Percentiles rank a stretch among this genome's conserved stretches.
Conservation (phyloP, 2,888 invertebrate species). For the Noctua pronuba region DNA sequence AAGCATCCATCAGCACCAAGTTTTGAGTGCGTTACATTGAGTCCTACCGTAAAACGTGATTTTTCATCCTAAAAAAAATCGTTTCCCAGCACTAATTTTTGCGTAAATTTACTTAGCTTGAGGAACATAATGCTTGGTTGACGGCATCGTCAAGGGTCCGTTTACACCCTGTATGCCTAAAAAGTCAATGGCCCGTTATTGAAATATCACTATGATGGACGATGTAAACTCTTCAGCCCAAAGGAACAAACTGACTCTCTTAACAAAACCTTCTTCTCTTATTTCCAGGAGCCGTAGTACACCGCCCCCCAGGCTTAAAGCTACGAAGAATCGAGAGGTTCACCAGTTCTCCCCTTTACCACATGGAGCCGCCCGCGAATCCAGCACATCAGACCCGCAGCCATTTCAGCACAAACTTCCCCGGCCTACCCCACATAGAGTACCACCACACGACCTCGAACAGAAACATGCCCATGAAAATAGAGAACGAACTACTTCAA, state of each 20-base stretch:
- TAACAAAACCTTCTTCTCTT: conserved; percentile 4
- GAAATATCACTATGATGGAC: no score
- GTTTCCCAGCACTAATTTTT: no score
- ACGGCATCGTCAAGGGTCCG: no score
- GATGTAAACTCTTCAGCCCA: background rate
- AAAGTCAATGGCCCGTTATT: no score
- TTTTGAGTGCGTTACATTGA: no score
- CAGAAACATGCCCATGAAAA: conserved; percentile 92
- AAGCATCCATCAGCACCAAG: no score
- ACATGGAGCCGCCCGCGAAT: conserved; percentile 81
- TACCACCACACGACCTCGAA: conserved; percentile 80
- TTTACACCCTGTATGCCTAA: no score
- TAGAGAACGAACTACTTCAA: conserved; percentile 94
- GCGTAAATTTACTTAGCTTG: no score
- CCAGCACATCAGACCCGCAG: conserved; percentile 80
- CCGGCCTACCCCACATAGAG: conserved; percentile 80
- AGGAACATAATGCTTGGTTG: no score
- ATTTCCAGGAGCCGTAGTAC: conserved; percentile 87
- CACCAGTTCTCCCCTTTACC: conserved; percentile 69
- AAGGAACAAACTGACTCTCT: background rate
- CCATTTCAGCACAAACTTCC: conserved; percentile 77
- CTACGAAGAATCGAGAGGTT: conserved; percentile 71
- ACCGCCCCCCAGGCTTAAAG: conserved; percentile 63
- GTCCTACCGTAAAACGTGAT: no score
- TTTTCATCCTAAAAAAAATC: no score